Evolutionary conservation across 2,888 invertebrate species (phyloP), one percentile per base, ranked within the genome.

Genomic region (Drosophila greeni): DNA sequence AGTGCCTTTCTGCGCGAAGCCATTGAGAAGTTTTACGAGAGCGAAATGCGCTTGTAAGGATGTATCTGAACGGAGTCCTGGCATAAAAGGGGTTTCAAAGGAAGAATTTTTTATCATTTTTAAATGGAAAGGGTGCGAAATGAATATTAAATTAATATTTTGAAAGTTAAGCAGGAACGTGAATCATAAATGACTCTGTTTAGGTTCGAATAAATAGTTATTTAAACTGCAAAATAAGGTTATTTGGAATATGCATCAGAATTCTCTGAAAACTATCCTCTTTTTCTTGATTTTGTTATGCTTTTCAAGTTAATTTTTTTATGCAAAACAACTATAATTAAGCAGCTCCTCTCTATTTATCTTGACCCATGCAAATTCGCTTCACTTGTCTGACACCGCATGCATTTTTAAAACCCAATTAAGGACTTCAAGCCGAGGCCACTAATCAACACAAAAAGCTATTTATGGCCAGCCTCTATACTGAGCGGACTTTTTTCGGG

Each of bases 391-490:
- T 23, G 36, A 18, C 18, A 24, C 16, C 16, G 52, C 20, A 42
- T 76, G 47, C 24, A 66, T 65, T 33, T 64, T 66, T 53, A 54
- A 65, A 59, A 66, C 56, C 58, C 65, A 72, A 79, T 84, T 84
- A 75, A 59, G 64, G 58, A 34, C 20, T 42, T 24, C 37, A 18
- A 29, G 18, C 56, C 55, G 51, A 26, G 42, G 61, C 31, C 59
- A 68, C 74, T 76, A 82, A 84, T 73, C 70, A 82, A 66, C 73
- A 42, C 73, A 42, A 48, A 48, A 51, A 33, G 47, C 57, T 76
- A 74, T 76, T 80, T 79, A 81, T 72, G 57, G 29, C 34, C 48
- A 33, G 59, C 64, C 53, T 26, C 60, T 52, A 34, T 47, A 54
- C 67, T 43, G 26, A 49, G 26, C 29, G 8, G 6, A 58, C 43